Evolutionary conservation across 2,888 invertebrate species (phyloP).

Genomic region (Ophion ventricosus): DNA sequence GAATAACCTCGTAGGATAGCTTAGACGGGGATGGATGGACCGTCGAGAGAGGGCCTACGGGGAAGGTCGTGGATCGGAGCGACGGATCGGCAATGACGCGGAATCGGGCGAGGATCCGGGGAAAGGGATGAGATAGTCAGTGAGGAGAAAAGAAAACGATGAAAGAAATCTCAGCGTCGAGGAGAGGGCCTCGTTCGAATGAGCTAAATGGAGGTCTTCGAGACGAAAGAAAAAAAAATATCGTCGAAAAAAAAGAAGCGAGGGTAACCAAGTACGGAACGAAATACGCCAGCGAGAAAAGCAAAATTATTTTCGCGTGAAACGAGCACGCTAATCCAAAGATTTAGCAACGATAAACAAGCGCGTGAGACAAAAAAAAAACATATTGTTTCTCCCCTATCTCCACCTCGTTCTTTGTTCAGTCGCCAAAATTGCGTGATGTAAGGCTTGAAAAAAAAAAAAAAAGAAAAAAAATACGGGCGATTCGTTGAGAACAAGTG

Average conservation of each 20-base stretch:
- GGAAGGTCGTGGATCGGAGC: conserved; percentile 64
- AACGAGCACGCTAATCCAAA: background rate
- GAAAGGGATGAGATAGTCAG: conserved; percentile 46
- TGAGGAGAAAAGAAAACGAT: conserved; percentile 31
- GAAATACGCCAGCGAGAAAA: conserved; percentile 7
- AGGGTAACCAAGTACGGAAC: background rate
- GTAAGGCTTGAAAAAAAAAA: conserved; percentile 8
- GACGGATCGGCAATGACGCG: conserved; percentile 55
- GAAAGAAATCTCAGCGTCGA: background rate
- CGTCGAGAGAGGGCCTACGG: conserved; percentile 65
- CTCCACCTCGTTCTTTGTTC: background rate
- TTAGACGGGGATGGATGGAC: conserved; percentile 78
- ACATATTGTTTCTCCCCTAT: background rate
- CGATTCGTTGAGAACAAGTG: conserved; percentile 43
- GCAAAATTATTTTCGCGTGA: conserved; percentile 41
- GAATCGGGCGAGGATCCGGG: conserved; percentile 63
- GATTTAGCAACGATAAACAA: conserved; percentile 28
- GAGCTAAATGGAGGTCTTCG: conserved; percentile 19
- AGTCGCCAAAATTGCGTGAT: background rate
- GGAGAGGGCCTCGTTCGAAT: conserved; percentile 25
- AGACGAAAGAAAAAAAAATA: conserved; percentile 19
- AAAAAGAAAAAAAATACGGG: background rate
- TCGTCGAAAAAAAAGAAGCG: background rate
- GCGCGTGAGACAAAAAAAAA: background rate
- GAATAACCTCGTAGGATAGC: conserved; percentile 81